phyloP scores from a whole-genome alignment of 1,140 invertebrate species.

The Dolichoris vasculosae region DNA sequence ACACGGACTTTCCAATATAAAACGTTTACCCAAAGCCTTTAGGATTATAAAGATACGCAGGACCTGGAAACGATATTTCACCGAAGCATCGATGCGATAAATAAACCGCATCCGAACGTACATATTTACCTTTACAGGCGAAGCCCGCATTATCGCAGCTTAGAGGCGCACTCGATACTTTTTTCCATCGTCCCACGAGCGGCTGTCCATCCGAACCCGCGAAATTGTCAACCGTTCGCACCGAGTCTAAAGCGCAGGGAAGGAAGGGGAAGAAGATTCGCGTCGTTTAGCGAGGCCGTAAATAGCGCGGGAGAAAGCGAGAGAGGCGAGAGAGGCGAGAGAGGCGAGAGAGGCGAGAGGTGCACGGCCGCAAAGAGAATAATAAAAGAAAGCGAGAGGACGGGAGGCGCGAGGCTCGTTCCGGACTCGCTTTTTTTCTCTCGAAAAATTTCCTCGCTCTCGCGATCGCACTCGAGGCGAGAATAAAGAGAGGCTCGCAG shows the following conservation, averaged over 20 bases:
- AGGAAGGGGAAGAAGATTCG: neutral
- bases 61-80: neutral
- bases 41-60: no score
- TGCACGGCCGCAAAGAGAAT: neutral
- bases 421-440: neutral
- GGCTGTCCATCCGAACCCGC: no score
- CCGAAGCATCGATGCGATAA: neutral
- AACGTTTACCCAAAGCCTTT: no score
- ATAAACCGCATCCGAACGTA: no score
- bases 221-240: neutral
- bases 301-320: neutral
- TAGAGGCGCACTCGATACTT: no score
- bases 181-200: no score
- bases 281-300: neutral
- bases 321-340: neutral
- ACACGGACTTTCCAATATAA: no score
- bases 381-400: neutral
- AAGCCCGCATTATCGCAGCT: no score
- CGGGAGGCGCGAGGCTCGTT: neutral
- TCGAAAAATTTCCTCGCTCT: constrained; percentile 51
- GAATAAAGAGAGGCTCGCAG: constrained; percentile 39
- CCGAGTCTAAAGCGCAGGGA: neutral
- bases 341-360: neutral
- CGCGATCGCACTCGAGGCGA: constrained; percentile 56
- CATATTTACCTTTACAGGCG: no score